Percentiles rank a stretch among this genome's conserved stretches.
phyloP scores from a whole-genome alignment of 2,113 vertebrate species.

The Nasalis larvatus region DNA sequence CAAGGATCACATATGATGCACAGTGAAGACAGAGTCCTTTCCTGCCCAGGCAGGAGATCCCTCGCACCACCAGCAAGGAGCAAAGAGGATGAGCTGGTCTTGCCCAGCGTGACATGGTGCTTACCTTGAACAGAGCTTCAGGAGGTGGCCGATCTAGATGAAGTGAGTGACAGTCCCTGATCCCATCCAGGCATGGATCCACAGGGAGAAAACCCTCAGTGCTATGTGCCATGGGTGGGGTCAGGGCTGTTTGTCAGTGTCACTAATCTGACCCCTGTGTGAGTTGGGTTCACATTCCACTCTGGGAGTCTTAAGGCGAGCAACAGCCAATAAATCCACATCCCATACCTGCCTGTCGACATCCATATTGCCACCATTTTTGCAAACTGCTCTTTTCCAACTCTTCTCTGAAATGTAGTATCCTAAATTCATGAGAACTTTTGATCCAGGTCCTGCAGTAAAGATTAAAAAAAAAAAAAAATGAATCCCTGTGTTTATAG shows the following conservation, averaged over 20 bases:
- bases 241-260: background rate
- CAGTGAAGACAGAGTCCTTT: background rate
- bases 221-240: rapidly evolving
- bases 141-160: background rate
- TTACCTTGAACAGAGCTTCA: background rate
- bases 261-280: background rate
- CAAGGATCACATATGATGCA: background rate
- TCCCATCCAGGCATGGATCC: no score
- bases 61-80: no score
- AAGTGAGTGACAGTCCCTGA: rapidly evolving
- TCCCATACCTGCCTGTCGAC: rapidly evolving
- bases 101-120: background rate
- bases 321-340: rapidly evolving
- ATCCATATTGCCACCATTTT: rapidly evolving
- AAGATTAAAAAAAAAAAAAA: background rate
- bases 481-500: conserved; percentile 40
- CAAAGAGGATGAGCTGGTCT: background rate
- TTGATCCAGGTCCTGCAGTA: background rate
- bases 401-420: background rate
- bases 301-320: background rate
- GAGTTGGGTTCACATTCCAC: background rate
- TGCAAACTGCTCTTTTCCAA: no score
- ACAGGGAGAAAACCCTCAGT: rapidly evolving
- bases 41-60: background rate
- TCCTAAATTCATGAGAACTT: background rate